Conservation (phyloP, 1,140 invertebrate species). For the Neodiprion pinetum region DNA sequence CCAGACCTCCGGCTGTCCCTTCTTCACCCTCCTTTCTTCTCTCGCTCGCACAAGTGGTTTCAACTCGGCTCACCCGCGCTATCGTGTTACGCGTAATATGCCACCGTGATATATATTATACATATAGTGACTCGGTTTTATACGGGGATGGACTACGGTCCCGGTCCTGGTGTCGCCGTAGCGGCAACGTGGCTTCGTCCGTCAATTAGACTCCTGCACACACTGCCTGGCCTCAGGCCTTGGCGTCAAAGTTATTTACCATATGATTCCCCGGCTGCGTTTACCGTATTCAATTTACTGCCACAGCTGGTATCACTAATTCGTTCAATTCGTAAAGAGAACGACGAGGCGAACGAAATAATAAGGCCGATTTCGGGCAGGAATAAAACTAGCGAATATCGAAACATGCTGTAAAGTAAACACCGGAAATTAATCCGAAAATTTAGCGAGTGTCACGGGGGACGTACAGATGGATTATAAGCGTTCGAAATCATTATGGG, state of each 20-base stretch:
- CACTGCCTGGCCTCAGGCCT: neutral
- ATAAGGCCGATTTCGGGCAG: no score
- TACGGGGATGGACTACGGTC: neutral
- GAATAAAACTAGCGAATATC: no score
- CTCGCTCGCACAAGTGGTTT: slow-evolving; percentile 29
- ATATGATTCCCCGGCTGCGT: neutral
- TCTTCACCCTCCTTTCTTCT: slow-evolving; percentile 22
- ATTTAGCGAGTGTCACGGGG: no score
- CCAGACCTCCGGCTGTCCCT: neutral
- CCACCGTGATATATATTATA: slow-evolving; percentile 18
- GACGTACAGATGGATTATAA: no score
- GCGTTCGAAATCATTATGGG: no score
- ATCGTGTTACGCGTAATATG: slow-evolving; percentile 18
- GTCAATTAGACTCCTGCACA: neutral
- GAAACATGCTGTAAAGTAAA: no score
- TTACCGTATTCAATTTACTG: neutral
- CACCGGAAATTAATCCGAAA: no score
- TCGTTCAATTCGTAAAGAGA: no score
- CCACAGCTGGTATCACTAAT: no score
- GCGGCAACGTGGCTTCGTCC: neutral
- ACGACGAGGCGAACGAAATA: no score
- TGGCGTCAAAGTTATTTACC: neutral
- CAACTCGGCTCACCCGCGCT: slow-evolving; percentile 15
- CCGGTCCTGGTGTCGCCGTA: neutral
- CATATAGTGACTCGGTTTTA: slow-evolving; percentile 15